These are phyloP conservation scores for Caenorhabditis becei DNA, from an alignment of 2,888 invertebrate species.

Conservation along the genomic window DNA sequence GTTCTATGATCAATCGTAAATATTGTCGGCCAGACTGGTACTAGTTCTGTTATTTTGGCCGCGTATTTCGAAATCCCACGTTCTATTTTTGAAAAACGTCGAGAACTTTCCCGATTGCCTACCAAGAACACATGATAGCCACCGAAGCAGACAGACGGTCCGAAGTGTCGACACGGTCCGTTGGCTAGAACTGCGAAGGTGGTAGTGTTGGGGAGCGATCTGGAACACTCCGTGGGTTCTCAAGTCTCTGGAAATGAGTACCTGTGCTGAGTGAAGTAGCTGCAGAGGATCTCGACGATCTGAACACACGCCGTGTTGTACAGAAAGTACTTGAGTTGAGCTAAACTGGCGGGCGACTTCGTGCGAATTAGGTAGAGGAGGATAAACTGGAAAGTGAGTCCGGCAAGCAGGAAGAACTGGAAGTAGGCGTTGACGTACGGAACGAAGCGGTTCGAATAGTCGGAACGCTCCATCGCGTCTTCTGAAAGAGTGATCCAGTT, in stretches of 20 bases:
- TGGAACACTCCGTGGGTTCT: background rate
- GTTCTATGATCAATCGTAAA: background rate
- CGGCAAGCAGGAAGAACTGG: slow-evolving; percentile 46
- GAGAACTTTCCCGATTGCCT: background rate
- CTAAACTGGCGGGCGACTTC: slow-evolving; percentile 51
- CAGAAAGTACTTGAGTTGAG: slow-evolving; percentile 52
- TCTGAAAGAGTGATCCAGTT: background rate
- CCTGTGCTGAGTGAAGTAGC: slow-evolving; percentile 58
- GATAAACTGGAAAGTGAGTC: slow-evolving; percentile 48
- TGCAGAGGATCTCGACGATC: slow-evolving; percentile 30
- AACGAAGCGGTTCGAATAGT: slow-evolving; percentile 55
- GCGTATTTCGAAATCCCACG: too few species aligned
- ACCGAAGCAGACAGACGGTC: slow-evolving; percentile 44
- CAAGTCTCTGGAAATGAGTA: background rate
- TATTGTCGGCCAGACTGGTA: background rate
- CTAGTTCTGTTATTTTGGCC: background rate
- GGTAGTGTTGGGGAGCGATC: slow-evolving; percentile 51
- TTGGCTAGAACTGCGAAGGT: slow-evolving; percentile 54
- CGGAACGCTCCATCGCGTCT: slow-evolving; percentile 18
- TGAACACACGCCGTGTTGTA: slow-evolving; percentile 48
- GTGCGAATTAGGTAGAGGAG: slow-evolving; percentile 51
- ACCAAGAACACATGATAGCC: slow-evolving; percentile 56
- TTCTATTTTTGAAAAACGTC: too few species aligned
- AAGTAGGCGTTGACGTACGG: slow-evolving; percentile 44
- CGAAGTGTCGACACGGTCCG: slow-evolving; percentile 50